phyloP scores from a whole-genome alignment of 1,140 invertebrate genomes.

The Drosophila rhopaloa region DNA sequence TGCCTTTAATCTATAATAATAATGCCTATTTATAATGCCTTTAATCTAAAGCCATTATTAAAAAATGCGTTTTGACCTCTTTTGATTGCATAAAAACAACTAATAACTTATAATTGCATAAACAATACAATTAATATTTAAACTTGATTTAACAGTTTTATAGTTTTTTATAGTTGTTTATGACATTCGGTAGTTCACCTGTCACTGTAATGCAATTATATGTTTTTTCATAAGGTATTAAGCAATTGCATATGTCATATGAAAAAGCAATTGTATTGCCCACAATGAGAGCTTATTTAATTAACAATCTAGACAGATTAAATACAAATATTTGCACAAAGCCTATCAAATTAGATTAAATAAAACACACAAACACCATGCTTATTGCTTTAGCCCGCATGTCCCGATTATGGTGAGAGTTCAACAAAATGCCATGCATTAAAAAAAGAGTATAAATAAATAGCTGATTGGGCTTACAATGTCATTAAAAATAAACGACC shows the following conservation, averaged over 20 bases:
- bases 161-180: neutral
- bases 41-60: too few relatives aligned
- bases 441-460: conserved; percentile 44
- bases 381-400: conserved; percentile 17
- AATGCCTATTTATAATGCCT: too few relatives aligned
- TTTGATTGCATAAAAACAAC: neutral
- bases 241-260: conserved; percentile 34
- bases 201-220: conserved; percentile 39
- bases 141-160: conserved; percentile 5
- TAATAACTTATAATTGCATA: conserved; percentile 3
- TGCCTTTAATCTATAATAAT: too few relatives aligned
- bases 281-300: conserved; percentile 51
- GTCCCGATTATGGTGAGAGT: conserved; percentile 15
- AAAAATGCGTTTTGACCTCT: neutral
- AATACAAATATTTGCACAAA: conserved; percentile 38
- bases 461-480: conserved; percentile 75
- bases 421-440: conserved; percentile 4
- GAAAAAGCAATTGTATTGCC: conserved; percentile 12
- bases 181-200: conserved; percentile 27
- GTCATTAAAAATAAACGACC: conserved; percentile 75
- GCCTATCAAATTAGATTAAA: conserved; percentile 35
- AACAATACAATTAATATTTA: conserved; percentile 28
- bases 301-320: conserved; percentile 46
- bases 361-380: conserved; percentile 1
- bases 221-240: conserved; percentile 6